phyloP scores from a whole-genome alignment of 2,797 vertebrate species.

The Enteromius paludinosus region DNA sequence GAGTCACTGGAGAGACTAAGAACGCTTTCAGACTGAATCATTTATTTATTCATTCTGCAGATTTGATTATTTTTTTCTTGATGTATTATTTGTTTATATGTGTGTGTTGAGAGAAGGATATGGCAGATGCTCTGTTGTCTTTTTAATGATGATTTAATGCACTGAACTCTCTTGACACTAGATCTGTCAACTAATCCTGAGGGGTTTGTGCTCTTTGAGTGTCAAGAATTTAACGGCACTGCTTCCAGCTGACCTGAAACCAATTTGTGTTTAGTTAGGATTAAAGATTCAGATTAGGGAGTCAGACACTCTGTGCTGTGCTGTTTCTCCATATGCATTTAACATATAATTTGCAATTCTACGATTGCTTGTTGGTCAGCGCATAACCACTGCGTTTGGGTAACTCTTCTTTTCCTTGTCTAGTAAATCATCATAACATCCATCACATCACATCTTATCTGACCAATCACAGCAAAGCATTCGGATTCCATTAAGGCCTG shows the following conservation, averaged over 20 bases:
- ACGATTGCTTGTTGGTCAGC: background rate
- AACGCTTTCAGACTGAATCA: slow-evolving; percentile 20
- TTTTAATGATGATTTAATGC: slow-evolving; percentile 41
- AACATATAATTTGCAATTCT: background rate
- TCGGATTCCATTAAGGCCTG: background rate
- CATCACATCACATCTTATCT: slow-evolving; percentile 1
- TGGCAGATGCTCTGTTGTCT: slow-evolving; percentile 38
- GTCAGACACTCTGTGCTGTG: background rate
- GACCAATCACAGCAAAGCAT: background rate
- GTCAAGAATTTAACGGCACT: slow-evolving; percentile 6
- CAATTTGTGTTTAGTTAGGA: slow-evolving; percentile 14
- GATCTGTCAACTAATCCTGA: slow-evolving; percentile 35
- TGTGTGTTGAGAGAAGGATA: background rate
- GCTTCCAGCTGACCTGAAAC: slow-evolving; percentile 35
- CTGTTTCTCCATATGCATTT: background rate
- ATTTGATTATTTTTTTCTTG: slow-evolving; percentile 21
- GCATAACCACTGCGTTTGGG: background rate
- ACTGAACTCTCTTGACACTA: slow-evolving; percentile 8
- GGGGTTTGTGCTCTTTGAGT: slow-evolving; percentile 2
- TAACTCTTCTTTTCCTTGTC: background rate
- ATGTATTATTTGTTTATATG: background rate
- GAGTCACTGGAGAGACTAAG: slow-evolving; percentile 43
- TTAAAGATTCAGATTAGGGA: slow-evolving; percentile 10
- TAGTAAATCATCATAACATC: slow-evolving; percentile 1
- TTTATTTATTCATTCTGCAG: slow-evolving; percentile 42